Percentiles rank a stretch among this genome's conserved stretches.
Evolutionary conservation across 1,140 invertebrate species (phyloP).

Genomic region (Ptiloglossa arizonensis): DNA sequence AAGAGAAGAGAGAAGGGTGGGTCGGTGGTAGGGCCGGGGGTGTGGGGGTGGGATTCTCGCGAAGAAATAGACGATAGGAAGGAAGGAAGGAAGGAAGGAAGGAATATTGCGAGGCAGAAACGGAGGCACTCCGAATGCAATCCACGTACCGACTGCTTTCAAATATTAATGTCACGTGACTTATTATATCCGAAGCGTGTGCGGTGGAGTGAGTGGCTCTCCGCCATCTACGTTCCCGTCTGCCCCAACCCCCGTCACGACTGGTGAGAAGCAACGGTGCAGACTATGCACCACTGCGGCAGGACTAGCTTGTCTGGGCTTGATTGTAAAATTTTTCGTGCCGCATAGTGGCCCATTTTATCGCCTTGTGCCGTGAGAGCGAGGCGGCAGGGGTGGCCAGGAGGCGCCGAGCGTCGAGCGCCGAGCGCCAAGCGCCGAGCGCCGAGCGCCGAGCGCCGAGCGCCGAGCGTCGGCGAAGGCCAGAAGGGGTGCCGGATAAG

Average conservation of each 20-base stretch:
- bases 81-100: constrained; percentile 61
- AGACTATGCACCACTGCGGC: constrained; percentile 60
- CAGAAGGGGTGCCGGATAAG: constrained; percentile 59
- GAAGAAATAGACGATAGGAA: constrained; percentile 63
- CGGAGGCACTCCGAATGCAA: constrained; percentile 78
- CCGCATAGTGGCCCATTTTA: constrained; percentile 75
- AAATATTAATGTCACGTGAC: constrained; percentile 83
- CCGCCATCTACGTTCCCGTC: constrained; percentile 60
- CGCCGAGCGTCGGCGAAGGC: constrained; percentile 37
- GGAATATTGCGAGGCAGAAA: constrained; percentile 72
- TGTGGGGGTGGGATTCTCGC: constrained; percentile 31
- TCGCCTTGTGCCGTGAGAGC: constrained; percentile 63
- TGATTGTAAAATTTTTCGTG: constrained; percentile 78
- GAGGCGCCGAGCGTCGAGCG: not conserved
- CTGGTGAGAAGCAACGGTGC: constrained; percentile 55
- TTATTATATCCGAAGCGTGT: constrained; percentile 81
- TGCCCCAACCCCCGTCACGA: not conserved
- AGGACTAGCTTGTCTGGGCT: constrained; percentile 71
- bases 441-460: constrained; percentile 26
- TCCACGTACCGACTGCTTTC: constrained; percentile 82
- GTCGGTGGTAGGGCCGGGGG: not conserved
- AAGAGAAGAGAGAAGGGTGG: constrained; percentile 4
- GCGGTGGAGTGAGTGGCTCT: constrained; percentile 75
- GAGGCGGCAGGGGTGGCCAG: not conserved
- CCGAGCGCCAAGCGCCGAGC: not conserved